Conservation (phyloP, 2,113 vertebrate genomes). For the Alces alces region DNA sequence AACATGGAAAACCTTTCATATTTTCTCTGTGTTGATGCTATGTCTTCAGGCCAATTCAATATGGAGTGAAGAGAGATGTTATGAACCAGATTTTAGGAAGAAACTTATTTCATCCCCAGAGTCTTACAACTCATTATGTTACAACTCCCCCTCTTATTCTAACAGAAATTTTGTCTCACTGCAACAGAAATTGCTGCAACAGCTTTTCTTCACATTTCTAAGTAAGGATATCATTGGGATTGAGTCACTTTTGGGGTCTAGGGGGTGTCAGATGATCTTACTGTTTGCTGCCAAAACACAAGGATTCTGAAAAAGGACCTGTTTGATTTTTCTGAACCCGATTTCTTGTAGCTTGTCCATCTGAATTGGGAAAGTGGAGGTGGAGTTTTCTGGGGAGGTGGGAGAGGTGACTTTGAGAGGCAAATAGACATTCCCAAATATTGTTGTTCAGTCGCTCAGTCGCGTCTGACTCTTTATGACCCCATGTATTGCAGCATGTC, state of each 20-base stretch:
- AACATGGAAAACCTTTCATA: neutral
- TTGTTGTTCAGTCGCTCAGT: neutral
- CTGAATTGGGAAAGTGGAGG: neutral
- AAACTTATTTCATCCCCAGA: neutral
- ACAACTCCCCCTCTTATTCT: neutral
- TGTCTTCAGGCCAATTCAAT: neutral
- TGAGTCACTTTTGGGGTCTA: neutral
- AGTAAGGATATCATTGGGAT: neutral
- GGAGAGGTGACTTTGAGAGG: neutral
- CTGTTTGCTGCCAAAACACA: neutral
- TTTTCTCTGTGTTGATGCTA: neutral
- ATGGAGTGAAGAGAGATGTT: neutral
- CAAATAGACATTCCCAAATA: neutral
- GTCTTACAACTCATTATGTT: neutral
- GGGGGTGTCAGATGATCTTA: neutral
- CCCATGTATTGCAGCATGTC: neutral
- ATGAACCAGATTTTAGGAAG: neutral
- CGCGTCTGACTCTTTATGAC: fast-evolving
- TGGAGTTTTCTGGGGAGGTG: neutral
- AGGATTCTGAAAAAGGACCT: neutral
- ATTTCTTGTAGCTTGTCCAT: neutral
- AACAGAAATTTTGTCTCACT: neutral
- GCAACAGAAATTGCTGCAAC: neutral
- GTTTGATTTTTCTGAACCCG: neutral
- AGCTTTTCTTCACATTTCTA: neutral